Conservation (phyloP, 2,113 vertebrate species). For the Microcebus lehilahytsara region DNA sequence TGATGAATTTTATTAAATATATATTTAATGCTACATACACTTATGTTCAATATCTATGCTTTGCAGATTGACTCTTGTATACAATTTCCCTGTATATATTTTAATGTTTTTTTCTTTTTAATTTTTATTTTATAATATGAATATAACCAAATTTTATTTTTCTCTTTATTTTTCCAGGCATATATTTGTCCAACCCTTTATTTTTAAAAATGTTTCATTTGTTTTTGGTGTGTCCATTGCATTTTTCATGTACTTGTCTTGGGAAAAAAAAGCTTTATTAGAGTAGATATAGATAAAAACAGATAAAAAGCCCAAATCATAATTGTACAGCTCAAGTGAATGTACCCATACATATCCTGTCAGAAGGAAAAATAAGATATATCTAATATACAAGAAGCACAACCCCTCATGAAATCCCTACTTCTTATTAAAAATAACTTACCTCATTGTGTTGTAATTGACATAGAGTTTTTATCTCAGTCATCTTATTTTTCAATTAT, state of each 20-base stretch:
- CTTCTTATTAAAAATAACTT: neutral
- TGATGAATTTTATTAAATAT: neutral
- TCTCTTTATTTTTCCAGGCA: neutral
- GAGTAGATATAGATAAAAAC: neutral
- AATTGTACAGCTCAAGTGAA: neutral
- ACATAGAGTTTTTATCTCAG: neutral
- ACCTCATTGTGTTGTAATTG: neutral
- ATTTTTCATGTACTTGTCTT: neutral
- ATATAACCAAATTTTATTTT: neutral
- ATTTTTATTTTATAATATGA: neutral
- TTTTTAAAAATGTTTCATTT: neutral
- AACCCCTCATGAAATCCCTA: neutral
- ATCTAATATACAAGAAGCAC: neutral
- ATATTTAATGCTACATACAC: neutral
- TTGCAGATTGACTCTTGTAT: neutral
- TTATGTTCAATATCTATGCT: neutral
- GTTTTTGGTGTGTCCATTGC: neutral
- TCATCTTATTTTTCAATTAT: neutral
- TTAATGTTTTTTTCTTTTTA: neutral
- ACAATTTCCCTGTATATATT: neutral
- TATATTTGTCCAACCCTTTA: neutral
- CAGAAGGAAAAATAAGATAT: neutral
- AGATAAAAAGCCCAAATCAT: neutral
- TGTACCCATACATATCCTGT: fast-evolving
- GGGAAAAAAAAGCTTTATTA: neutral